phyloP scores from a whole-genome alignment of 2,797 vertebrate species.

The Acestrorhynchus altus region DNA sequence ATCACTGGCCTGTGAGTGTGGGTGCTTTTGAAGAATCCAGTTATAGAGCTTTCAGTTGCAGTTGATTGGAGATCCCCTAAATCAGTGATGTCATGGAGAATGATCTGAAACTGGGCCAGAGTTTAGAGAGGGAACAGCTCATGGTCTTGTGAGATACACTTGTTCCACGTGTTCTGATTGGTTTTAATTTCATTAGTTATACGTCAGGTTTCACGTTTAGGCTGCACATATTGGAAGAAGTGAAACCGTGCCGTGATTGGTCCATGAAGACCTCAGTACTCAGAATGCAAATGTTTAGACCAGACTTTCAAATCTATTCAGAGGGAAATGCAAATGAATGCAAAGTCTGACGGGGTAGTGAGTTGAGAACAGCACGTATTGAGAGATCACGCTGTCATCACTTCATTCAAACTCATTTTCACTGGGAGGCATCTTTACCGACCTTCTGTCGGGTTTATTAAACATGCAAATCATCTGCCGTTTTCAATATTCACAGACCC shows the following conservation, averaged over 20 bases:
- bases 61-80: slow-evolving; percentile 75
- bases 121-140: slow-evolving; percentile 84
- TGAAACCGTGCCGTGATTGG: background rate
- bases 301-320: slow-evolving; percentile 22
- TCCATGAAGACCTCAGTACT: slow-evolving; percentile 21
- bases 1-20: slow-evolving; percentile 32
- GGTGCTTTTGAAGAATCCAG: slow-evolving; percentile 32
- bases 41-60: background rate
- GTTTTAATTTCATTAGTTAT: background rate
- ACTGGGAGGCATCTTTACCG: background rate
- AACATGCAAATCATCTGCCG: background rate
- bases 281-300: background rate
- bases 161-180: slow-evolving; percentile 76
- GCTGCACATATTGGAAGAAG: background rate
- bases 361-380: slow-evolving; percentile 1
- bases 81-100: slow-evolving; percentile 79
- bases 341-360: slow-evolving; percentile 43
- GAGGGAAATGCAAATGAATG: slow-evolving; percentile 61
- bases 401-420: background rate
- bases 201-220: background rate
- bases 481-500: background rate
- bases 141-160: too few species aligned
- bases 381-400: background rate
- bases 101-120: slow-evolving; percentile 87
- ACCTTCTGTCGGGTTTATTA: too few species aligned